These are phyloP conservation scores for Ailuropoda melanoleuca DNA, from an alignment of 2,113 vertebrate genomes.

Conservation along the genomic window DNA sequence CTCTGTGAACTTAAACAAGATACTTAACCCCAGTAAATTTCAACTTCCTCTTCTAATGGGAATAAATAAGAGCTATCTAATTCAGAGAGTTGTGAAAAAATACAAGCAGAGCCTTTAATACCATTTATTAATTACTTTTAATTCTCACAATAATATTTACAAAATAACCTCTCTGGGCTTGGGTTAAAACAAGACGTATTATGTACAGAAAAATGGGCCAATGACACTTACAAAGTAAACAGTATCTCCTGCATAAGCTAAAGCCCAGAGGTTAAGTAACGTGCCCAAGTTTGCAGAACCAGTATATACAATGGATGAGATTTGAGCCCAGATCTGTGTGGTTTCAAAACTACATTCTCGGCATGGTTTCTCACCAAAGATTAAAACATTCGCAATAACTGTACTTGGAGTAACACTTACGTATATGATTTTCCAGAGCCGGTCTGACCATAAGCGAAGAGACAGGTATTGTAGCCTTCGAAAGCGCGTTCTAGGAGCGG, in stretches of 20 bases:
- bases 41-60: background rate
- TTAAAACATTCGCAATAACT: background rate
- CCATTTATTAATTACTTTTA: background rate
- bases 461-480: conserved; percentile 95
- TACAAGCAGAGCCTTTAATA: background rate
- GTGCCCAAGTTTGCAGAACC: background rate
- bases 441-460: conserved; percentile 98
- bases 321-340: background rate
- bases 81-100: background rate
- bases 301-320: background rate
- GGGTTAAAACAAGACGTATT: background rate
- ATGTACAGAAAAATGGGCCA: background rate
- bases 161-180: background rate
- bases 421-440: conserved; percentile 99
- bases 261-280: background rate
- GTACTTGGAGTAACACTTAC: conserved; percentile 82
- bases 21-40: background rate
- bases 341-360: background rate
- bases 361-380: background rate
- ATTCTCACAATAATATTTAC: background rate
- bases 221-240: background rate
- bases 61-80: background rate
- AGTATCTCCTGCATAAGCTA: background rate
- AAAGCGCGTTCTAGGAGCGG: conserved; percentile 93
- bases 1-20: background rate